Conservation (phyloP, 2,888 invertebrate species). For the Pterobdella sp. region DNA sequence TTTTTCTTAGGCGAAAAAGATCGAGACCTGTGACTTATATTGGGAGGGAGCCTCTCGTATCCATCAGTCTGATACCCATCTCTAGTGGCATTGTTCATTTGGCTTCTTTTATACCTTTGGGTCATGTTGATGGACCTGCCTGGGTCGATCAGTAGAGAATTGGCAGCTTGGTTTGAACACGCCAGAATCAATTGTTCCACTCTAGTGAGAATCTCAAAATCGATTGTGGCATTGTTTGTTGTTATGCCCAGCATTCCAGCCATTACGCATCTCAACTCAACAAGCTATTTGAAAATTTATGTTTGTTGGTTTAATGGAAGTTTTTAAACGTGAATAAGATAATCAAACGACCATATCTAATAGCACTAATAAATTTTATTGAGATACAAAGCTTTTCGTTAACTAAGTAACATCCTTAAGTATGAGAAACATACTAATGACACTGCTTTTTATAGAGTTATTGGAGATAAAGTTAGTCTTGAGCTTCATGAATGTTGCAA, state of each 20-base stretch:
- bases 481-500: too few relatives aligned
- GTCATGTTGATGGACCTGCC: constrained; percentile 45
- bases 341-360: too few relatives aligned
- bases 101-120: constrained; percentile 44
- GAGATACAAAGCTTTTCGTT: too few relatives aligned
- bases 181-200: constrained; percentile 50
- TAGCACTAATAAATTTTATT: too few relatives aligned
- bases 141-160: constrained; percentile 45
- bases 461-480: too few relatives aligned
- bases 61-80: not conserved
- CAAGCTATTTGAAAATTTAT: constrained; percentile 41
- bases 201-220: constrained; percentile 52
- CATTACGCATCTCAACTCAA: constrained; percentile 50
- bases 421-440: too few relatives aligned
- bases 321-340: too few relatives aligned
- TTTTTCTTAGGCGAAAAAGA: constrained; percentile 27
- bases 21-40: constrained; percentile 1
- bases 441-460: too few relatives aligned
- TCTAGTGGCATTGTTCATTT: constrained; percentile 28
- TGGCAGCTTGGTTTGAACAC: constrained; percentile 46
- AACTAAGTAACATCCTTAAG: too few relatives aligned
- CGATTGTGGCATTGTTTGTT: constrained; percentile 50
- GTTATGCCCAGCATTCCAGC: constrained; percentile 52
- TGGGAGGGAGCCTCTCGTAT: not conserved
- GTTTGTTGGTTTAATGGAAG: too few relatives aligned